phyloP scores from a whole-genome alignment of 2,797 vertebrate species.

The Hemibagrus guttatus region DNA sequence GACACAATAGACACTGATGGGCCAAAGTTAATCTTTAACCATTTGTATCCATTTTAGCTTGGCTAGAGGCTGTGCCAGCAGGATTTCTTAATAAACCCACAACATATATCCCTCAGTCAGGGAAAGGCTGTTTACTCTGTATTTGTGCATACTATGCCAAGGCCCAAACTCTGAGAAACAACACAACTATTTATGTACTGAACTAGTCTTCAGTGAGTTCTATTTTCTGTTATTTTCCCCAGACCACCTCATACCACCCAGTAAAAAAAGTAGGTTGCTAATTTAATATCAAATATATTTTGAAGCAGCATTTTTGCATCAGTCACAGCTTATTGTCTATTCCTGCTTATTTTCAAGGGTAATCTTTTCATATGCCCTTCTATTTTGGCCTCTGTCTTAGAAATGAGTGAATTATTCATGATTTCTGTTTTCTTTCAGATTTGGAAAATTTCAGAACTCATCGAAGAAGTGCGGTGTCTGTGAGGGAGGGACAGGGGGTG shows the following conservation, averaged over 20 bases:
- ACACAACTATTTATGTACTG: conserved; percentile 26
- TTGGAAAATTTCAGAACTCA: conserved; percentile 93
- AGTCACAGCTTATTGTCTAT: neutral
- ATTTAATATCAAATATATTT: conserved; percentile 10
- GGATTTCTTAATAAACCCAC: conserved; percentile 42
- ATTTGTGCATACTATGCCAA: conserved; percentile 33
- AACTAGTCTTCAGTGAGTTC: conserved; percentile 20
- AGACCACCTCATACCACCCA: neutral
- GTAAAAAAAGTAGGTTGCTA: conserved; percentile 5
- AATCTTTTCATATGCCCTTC: conserved; percentile 2
- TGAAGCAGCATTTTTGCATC: conserved; percentile 14
- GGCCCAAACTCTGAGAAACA: conserved; percentile 24
- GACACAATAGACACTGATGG: neutral
- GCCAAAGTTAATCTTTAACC: conserved; percentile 23
- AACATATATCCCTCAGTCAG: conserved; percentile 57
- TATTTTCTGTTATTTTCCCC: neutral
- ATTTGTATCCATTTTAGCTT: conserved; percentile 23
- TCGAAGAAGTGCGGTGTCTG: conserved; percentile 87
- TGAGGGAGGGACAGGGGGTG: conserved; percentile 94
- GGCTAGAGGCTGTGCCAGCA: conserved; percentile 30
- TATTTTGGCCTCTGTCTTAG: neutral
- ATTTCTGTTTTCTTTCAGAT: conserved; percentile 73
- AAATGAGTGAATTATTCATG: conserved; percentile 20
- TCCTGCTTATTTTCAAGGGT: neutral
- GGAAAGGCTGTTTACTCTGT: conserved; percentile 60